Conservation (phyloP, 1,140 invertebrate genomes). For the Ridgeia piscesae region DNA sequence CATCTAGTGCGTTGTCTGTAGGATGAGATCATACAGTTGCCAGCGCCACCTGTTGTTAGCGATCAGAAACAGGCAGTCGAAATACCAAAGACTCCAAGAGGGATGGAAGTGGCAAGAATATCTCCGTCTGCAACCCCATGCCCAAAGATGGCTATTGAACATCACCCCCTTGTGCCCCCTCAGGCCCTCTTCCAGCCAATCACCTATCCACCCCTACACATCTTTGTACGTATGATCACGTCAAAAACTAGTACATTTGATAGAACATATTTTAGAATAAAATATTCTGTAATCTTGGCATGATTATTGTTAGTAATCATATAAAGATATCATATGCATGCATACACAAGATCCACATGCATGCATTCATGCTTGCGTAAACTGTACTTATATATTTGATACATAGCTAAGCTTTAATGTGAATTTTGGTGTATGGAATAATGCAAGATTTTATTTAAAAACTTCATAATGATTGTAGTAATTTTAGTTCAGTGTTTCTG, state of each 20-base stretch:
- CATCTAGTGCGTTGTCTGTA: slow-evolving; percentile 19
- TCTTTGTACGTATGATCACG: slow-evolving; percentile 49
- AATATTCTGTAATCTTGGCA: background rate
- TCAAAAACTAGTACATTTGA: background rate
- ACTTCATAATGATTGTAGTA: no score
- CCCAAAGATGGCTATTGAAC: background rate
- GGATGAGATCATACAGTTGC: slow-evolving; percentile 47
- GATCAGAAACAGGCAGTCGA: background rate
- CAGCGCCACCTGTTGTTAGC: slow-evolving; percentile 26
- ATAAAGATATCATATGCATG: background rate
- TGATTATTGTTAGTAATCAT: background rate
- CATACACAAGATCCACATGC: background rate
- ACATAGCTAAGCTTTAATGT: no score
- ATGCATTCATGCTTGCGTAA: no score
- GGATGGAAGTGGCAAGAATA: slow-evolving; percentile 2
- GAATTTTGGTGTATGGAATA: no score
- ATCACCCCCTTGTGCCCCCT: slow-evolving; percentile 41
- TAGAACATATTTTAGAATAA: background rate
- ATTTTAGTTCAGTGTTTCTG: no score
- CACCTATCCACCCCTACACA: slow-evolving; percentile 54
- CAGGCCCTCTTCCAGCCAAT: slow-evolving; percentile 51
- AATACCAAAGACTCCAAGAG: background rate
- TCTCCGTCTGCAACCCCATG: slow-evolving; percentile 14
- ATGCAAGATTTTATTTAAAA: no score
- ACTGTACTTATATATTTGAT: no score